These are phyloP conservation scores for Idaea dimidiata DNA, from an alignment of 2,888 invertebrate genomes.

Conservation along the genomic window DNA sequence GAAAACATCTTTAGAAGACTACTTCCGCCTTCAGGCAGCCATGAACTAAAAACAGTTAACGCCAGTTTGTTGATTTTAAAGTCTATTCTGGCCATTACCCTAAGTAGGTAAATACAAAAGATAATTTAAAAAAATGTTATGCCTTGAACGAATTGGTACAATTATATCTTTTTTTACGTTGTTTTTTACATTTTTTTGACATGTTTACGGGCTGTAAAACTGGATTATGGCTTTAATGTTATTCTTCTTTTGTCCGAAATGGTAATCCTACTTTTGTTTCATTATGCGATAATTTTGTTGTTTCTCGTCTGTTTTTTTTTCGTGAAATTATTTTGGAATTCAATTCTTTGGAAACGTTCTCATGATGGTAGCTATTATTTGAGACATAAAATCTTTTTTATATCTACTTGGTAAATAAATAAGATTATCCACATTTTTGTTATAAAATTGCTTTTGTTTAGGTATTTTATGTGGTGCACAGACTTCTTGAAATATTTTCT, in stretches of 20 bases:
- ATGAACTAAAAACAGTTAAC: no score
- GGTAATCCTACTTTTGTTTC: slow-evolving; percentile 9
- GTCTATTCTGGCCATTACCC: neutral
- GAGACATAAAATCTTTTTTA: neutral
- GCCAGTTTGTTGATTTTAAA: no score
- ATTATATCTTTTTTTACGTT: slow-evolving; percentile 13
- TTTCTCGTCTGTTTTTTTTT: neutral
- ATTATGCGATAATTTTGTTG: slow-evolving; percentile 4
- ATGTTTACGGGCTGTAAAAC: slow-evolving; percentile 2
- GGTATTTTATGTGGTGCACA: no score
- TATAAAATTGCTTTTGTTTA: no score
- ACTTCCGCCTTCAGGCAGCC: no score
- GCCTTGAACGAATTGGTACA: slow-evolving; percentile 9
- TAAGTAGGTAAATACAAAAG: neutral
- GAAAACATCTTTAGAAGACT: no score
- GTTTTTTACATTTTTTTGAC: neutral
- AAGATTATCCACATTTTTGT: no score
- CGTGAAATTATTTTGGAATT: slow-evolving; percentile 4
- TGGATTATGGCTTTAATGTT: slow-evolving; percentile 2
- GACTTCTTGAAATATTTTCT: no score
- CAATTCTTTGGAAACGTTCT: neutral
- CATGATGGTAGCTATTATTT: neutral
- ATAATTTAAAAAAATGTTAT: slow-evolving; percentile 6
- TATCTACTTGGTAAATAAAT: neutral
- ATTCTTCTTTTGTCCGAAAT: neutral